Conservation (phyloP, 2,888 invertebrate species). For the Polymixis flavicincta region DNA sequence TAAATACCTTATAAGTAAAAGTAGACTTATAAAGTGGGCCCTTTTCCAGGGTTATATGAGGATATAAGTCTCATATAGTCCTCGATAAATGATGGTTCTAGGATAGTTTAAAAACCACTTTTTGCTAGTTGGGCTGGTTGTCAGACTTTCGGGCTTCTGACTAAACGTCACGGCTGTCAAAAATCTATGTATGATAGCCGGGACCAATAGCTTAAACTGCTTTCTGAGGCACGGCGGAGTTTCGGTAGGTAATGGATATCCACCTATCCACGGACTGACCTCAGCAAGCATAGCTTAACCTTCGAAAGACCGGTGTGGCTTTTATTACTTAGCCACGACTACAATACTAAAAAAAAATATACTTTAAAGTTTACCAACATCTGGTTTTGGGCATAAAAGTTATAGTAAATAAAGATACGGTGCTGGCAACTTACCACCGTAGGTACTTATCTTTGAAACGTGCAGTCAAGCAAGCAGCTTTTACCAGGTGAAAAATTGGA, state of each 20-base stretch:
- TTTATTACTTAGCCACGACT: not conserved
- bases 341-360: not conserved
- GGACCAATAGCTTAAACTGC: not conserved
- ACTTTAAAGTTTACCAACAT: not conserved
- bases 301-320: not conserved
- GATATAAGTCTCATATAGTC: too few relatives aligned
- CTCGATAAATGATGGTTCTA: too few relatives aligned
- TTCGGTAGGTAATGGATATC: too few relatives aligned
- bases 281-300: not conserved
- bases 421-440: not conserved
- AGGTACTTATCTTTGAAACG: not conserved
- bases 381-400: not conserved
- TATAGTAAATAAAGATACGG: not conserved
- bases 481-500: constrained; percentile 26
- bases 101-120: too few relatives aligned
- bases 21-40: too few relatives aligned
- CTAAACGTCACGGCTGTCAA: not conserved
- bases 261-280: not conserved
- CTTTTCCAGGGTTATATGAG: too few relatives aligned
- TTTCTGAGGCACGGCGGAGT: not conserved
- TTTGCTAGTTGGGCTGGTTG: too few relatives aligned
- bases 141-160: not conserved
- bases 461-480: constrained; percentile 18
- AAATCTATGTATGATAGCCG: not conserved
- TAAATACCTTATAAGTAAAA: too few relatives aligned